These are phyloP conservation scores for Pangasius macronema DNA, from an alignment of 2,797 vertebrate genomes.

Conservation along the genomic window DNA sequence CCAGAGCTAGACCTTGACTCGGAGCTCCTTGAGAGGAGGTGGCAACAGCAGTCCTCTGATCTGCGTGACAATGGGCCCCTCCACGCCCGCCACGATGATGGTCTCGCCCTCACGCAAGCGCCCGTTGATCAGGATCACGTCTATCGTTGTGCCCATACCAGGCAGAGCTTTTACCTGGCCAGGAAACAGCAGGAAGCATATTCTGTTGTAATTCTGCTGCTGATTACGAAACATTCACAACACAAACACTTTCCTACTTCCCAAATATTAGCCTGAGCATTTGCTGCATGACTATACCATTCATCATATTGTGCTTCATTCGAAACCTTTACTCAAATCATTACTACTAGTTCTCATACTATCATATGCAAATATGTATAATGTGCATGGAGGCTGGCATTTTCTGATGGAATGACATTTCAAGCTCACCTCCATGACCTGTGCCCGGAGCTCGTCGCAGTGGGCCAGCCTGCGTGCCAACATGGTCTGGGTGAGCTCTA, in stretches of 20 bases:
- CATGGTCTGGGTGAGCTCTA: slow-evolving; percentile 95
- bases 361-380: background rate
- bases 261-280: background rate
- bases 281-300: background rate
- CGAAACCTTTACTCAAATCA: background rate
- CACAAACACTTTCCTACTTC: background rate
- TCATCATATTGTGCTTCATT: too few species aligned
- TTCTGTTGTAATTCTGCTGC: background rate
- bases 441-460: slow-evolving; percentile 91
- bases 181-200: background rate
- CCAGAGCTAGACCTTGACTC: slow-evolving; percentile 85
- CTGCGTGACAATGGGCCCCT: slow-evolving; percentile 96
- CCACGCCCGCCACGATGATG: slow-evolving; percentile 95
- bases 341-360: background rate
- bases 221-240: background rate
- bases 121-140: slow-evolving; percentile 96
- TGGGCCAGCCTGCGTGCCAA: slow-evolving; percentile 89
- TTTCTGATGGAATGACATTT: background rate
- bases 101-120: slow-evolving; percentile 89
- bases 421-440: slow-evolving; percentile 93
- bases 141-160: slow-evolving; percentile 98
- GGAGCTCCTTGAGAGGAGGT: slow-evolving; percentile 93
- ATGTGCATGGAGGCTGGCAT: background rate
- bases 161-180: slow-evolving; percentile 93
- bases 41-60: slow-evolving; percentile 93